Evolutionary conservation across 2,797 vertebrate genomes (phyloP).

Genomic region (Sebastiscus tertius): DNA sequence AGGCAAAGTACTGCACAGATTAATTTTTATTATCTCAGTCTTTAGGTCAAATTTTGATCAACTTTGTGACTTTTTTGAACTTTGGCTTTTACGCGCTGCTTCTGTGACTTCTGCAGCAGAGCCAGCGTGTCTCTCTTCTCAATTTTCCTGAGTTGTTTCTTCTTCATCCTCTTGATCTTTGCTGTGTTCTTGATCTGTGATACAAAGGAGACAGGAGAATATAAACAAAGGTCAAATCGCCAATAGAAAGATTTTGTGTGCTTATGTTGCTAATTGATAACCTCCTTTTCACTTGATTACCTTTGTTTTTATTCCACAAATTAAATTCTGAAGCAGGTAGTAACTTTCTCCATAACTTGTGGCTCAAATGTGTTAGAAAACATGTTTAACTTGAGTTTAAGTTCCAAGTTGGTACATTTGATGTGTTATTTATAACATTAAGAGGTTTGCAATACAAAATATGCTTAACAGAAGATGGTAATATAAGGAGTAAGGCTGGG

Average conservation of each 20-base stretch:
- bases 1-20: not conserved
- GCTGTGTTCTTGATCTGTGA: constrained; percentile 91
- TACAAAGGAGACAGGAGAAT: not conserved
- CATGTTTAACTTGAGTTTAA: not conserved
- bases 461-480: not conserved
- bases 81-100: constrained; percentile 54
- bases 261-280: not conserved
- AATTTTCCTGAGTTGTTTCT: constrained; percentile 90
- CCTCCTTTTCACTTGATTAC: not conserved
- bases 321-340: not conserved
- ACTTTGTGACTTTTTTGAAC: constrained; percentile 24
- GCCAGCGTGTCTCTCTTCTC: constrained; percentile 92
- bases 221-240: not conserved
- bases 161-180: constrained; percentile 94
- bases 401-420: not conserved
- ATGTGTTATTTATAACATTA: not conserved
- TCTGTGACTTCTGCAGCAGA: constrained; percentile 82
- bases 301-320: not conserved
- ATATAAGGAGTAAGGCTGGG: not conserved
- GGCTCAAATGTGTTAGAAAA: not conserved
- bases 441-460: not conserved
- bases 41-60: constrained; percentile 36
- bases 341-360: not conserved
- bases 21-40: constrained; percentile 15
- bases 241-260: not conserved